Evolutionary conservation across 2,113 vertebrate species (phyloP).

Genomic region (Globicephala melas): DNA sequence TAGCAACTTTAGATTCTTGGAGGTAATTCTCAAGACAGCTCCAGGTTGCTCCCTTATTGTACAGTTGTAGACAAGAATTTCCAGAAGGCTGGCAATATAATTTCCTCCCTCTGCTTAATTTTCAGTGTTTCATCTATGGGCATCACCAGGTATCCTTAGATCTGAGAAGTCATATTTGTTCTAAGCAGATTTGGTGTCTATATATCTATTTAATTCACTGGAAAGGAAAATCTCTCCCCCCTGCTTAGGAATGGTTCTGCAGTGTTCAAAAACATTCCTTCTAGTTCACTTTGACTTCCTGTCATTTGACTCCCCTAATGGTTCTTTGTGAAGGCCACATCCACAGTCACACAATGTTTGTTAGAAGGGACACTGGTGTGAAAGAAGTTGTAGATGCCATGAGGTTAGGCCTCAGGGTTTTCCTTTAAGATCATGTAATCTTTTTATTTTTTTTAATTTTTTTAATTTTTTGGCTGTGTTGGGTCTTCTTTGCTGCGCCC

Average conservation of each 20-base stretch:
- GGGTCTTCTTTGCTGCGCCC: fast-evolving
- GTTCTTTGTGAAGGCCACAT: background rate
- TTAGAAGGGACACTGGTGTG: background rate
- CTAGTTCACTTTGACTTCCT: background rate
- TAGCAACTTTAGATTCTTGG: conserved; percentile 37
- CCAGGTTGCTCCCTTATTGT: conserved; percentile 30
- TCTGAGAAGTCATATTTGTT: conserved; percentile 12
- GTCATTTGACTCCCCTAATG: background rate
- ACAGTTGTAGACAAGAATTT: conserved; percentile 16
- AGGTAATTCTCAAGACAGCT: conserved; percentile 43
- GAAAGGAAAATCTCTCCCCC: background rate
- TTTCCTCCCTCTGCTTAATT: conserved; percentile 13
- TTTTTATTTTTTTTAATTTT: too few relatives aligned
- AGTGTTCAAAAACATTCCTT: background rate
- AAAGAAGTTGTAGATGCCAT: background rate
- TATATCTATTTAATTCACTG: background rate
- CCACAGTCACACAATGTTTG: background rate
- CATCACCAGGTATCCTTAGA: conserved; percentile 13
- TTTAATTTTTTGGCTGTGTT: too few relatives aligned
- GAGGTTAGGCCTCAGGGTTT: background rate
- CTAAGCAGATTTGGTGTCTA: background rate
- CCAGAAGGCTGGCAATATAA: conserved; percentile 19
- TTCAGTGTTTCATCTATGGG: background rate
- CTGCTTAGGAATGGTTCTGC: background rate
- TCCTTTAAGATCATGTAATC: background rate